These are phyloP conservation scores for Philypnodon macrostomus DNA, from an alignment of 2,797 vertebrate genomes.

Conservation along the genomic window DNA sequence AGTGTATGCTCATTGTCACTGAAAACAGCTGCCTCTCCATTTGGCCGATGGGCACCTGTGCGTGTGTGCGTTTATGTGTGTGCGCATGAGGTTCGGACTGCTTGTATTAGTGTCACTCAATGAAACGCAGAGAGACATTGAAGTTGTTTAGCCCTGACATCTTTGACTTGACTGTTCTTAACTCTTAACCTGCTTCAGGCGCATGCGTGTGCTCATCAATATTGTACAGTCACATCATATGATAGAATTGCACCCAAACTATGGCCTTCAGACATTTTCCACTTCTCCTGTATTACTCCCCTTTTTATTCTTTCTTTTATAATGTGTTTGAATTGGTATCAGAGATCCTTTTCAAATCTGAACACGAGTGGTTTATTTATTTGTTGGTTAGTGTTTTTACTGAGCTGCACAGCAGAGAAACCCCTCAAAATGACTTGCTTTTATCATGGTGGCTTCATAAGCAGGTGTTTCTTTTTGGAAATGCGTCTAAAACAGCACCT, in stretches of 20 bases:
- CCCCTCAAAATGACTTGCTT: no score
- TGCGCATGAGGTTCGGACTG: constrained; percentile 47
- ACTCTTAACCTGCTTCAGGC: constrained; percentile 62
- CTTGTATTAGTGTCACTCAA: constrained; percentile 75
- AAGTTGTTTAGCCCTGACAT: constrained; percentile 72
- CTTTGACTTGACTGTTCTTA: constrained; percentile 72
- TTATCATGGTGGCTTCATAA: no score
- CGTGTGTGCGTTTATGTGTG: constrained; percentile 28
- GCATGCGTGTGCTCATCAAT: constrained; percentile 47
- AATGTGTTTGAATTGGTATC: background rate
- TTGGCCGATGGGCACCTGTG: constrained; percentile 60
- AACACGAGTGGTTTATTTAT: no score
- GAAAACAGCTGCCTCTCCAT: constrained; percentile 52
- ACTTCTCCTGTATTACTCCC: constrained; percentile 40
- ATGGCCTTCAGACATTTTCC: constrained; percentile 59
- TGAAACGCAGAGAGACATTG: constrained; percentile 69
- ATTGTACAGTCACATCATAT: constrained; percentile 69
- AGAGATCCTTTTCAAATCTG: no score
- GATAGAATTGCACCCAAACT: constrained; percentile 63
- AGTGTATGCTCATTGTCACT: constrained; percentile 72
- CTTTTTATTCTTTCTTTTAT: constrained; percentile 14
- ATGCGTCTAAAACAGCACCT: no score
- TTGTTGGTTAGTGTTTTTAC: no score
- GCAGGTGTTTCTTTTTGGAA: no score
- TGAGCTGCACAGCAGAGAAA: no score